phyloP scores from a whole-genome alignment of 2,888 invertebrate genomes.

The Deilephila elpenor region DNA sequence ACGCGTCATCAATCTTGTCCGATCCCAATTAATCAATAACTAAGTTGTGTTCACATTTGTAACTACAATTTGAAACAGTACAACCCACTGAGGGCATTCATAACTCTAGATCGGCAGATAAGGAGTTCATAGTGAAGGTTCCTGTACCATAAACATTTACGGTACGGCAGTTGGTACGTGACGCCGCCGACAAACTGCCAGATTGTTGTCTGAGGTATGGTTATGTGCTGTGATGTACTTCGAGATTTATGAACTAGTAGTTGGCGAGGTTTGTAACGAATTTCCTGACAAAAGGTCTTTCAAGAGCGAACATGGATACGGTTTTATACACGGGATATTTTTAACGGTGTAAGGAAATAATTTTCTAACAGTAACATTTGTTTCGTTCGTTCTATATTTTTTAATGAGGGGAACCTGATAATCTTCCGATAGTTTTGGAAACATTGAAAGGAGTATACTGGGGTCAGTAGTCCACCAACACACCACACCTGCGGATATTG shows the following conservation, averaged over 20 bases:
- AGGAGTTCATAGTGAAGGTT: conserved; percentile 2
- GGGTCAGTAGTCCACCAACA: no score
- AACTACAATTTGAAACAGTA: no score
- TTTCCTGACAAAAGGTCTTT: background rate
- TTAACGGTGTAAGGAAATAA: no score
- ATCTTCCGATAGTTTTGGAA: no score
- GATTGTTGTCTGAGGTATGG: background rate
- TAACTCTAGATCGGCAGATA: background rate
- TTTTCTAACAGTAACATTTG: no score
- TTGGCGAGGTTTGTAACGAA: background rate
- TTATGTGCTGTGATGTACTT: conserved; percentile 4
- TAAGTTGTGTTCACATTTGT: no score
- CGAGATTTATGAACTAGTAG: conserved; percentile 1
- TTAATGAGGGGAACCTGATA: background rate
- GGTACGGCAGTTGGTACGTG: conserved; percentile 9
- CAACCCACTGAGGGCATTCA: background rate
- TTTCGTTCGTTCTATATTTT: no score
- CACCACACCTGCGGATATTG: no score
- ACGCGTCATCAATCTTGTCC: no score
- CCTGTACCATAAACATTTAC: background rate
- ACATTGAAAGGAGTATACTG: no score
- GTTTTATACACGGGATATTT: background rate
- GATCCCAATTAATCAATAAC: no score
- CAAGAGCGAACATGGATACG: background rate
- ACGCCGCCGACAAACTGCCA: conserved; percentile 8